phyloP scores from a whole-genome alignment of 2,888 invertebrate genomes.

The Hirtodrosophila cameraria region DNA sequence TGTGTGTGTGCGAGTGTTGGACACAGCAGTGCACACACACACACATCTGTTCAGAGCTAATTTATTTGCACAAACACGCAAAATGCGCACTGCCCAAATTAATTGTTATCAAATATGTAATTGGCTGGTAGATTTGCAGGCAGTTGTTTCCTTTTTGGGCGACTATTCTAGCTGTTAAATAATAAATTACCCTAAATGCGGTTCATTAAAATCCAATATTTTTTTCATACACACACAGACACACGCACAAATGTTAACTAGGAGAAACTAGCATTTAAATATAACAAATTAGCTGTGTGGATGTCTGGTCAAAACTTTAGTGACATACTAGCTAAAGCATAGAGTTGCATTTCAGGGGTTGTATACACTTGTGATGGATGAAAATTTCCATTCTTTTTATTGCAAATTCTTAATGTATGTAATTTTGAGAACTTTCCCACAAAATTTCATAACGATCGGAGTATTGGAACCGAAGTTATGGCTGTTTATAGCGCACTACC shows the following conservation, averaged over 20 bases:
- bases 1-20: too few species aligned
- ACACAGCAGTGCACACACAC: constrained; percentile 1
- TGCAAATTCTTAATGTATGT: too few species aligned
- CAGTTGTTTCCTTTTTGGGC: constrained; percentile 1
- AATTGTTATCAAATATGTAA: constrained; percentile 75
- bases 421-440: too few species aligned
- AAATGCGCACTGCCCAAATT: constrained; percentile 63
- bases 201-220: constrained; percentile 37
- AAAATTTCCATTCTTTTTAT: too few species aligned
- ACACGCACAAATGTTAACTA: constrained; percentile 10
- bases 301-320: too few species aligned
- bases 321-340: too few species aligned
- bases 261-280: constrained; percentile 14
- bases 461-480: too few species aligned
- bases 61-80: constrained; percentile 70
- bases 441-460: too few species aligned
- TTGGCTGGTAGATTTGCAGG: constrained; percentile 45
- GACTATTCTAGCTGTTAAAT: constrained; percentile 15
- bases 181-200: constrained; percentile 34
- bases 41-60: constrained; percentile 50
- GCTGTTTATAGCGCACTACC: too few species aligned
- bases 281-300: constrained; percentile 18
- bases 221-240: constrained; percentile 15
- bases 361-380: too few species aligned
- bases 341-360: too few species aligned